These are phyloP conservation scores for Buphagus erythrorhynchus DNA, from an alignment of 2,797 vertebrate genomes.

Conservation along the genomic window DNA sequence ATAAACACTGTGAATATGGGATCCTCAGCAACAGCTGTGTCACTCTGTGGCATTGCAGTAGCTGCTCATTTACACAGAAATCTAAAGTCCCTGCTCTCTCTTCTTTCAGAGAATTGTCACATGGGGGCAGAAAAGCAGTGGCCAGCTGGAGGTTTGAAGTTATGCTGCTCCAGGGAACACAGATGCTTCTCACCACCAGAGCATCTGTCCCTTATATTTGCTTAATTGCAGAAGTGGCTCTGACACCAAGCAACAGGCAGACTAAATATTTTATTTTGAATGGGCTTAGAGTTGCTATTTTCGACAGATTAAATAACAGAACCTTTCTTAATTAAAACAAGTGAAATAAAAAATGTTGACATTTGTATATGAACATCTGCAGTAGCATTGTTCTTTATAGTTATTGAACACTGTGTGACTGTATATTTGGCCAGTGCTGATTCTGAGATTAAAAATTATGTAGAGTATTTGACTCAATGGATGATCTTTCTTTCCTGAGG, in stretches of 20 bases:
- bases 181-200: not conserved
- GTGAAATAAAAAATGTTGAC: constrained; percentile 51
- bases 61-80: not conserved
- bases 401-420: not conserved
- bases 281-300: not conserved
- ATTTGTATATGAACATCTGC: constrained; percentile 56
- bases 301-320: constrained; percentile 30
- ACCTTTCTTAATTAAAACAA: constrained; percentile 60
- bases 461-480: not conserved
- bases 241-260: constrained; percentile 1
- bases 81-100: accelerated
- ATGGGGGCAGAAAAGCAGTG: not conserved
- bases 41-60: not conserved
- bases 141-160: not conserved
- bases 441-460: constrained; percentile 37
- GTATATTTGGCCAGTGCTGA: not conserved
- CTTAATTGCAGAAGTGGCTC: not conserved
- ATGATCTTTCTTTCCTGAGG: not conserved
- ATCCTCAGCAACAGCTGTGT: not conserved
- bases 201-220: not conserved
- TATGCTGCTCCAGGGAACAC: not conserved
- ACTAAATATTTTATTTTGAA: constrained; percentile 44
- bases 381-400: constrained; percentile 4
- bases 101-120: not conserved
- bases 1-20: not conserved